phyloP scores from a whole-genome alignment of 2,888 invertebrate genomes.

The Lasioglossum lativentre region DNA sequence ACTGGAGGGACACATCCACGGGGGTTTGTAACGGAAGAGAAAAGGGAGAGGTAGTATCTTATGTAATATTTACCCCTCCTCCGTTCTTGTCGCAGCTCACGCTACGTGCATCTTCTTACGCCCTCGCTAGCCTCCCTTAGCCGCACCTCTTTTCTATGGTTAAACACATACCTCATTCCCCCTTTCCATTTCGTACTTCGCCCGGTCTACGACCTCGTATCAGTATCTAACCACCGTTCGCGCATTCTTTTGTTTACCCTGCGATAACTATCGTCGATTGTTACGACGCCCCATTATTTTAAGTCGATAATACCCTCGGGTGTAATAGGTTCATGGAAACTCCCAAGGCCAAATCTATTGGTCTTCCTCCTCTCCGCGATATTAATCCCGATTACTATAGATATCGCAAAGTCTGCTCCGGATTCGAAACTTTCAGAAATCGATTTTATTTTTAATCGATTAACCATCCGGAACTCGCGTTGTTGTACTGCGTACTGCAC shows the following conservation, averaged over 20 bases:
- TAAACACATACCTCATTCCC: slow-evolving; percentile 28
- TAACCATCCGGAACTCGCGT: not conserved
- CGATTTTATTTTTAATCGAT: not conserved
- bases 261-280: slow-evolving; percentile 75
- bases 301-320: slow-evolving; percentile 48
- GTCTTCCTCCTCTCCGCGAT: not conserved
- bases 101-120: slow-evolving; percentile 53
- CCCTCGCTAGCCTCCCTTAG: slow-evolving; percentile 37
- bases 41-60: slow-evolving; percentile 77
- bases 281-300: slow-evolving; percentile 58
- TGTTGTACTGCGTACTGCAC: not conserved
- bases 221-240: slow-evolving; percentile 73
- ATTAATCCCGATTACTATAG: not conserved
- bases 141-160: slow-evolving; percentile 30
- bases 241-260: slow-evolving; percentile 74
- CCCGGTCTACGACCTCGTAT: slow-evolving; percentile 68
- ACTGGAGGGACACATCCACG: slow-evolving; percentile 74
- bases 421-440: not conserved
- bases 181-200: slow-evolving; percentile 43
- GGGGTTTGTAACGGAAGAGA: slow-evolving; percentile 71
- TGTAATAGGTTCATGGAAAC: slow-evolving; percentile 62
- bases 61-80: slow-evolving; percentile 79
- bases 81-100: slow-evolving; percentile 34
- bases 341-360: slow-evolving; percentile 36
- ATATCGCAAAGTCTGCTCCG: not conserved